Conservation (phyloP, 2,888 invertebrate genomes). For the Drosophila parthenogenetica region DNA sequence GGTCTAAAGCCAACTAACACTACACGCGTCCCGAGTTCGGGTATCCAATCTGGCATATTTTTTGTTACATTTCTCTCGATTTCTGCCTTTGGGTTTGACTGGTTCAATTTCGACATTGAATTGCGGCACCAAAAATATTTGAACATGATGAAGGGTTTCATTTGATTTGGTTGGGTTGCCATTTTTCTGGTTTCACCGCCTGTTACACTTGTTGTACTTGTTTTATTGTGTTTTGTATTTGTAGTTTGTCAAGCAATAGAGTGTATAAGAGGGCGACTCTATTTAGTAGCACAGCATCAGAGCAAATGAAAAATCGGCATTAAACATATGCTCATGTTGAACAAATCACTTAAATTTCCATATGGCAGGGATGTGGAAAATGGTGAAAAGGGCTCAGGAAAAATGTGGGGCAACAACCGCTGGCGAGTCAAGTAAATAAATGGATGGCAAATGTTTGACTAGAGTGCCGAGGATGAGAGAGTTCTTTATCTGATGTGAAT, state of each 20-base stretch:
- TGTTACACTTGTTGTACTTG: constrained; percentile 49
- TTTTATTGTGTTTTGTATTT: neutral
- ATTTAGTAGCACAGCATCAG: constrained; percentile 18
- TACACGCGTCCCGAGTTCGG: constrained; percentile 36
- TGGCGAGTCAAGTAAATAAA: constrained; percentile 22
- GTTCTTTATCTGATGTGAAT: constrained; percentile 11
- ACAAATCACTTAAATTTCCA: constrained; percentile 67
- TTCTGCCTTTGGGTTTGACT: constrained; percentile 12
- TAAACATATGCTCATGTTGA: constrained; percentile 65
- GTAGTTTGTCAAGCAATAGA: constrained; percentile 20
- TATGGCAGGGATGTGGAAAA: constrained; percentile 46
- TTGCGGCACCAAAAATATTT: constrained; percentile 62
- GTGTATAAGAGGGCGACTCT: constrained; percentile 17
- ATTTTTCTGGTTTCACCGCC: constrained; percentile 75
- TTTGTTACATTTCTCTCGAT: neutral
- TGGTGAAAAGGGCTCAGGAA: constrained; percentile 6
- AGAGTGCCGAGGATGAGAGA: neutral
- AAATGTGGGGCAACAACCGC: constrained; percentile 34
- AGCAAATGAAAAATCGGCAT: constrained; percentile 72
- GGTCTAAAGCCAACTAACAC: constrained; percentile 20
- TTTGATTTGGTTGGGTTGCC: constrained; percentile 73
- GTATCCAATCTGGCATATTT: constrained; percentile 39
- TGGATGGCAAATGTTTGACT: constrained; percentile 25
- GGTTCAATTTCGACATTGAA: constrained; percentile 48
- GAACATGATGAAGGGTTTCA: constrained; percentile 76